A percentile compares a stretch with the other conserved stretches of the same genome.
Conservation (phyloP, 2,113 vertebrate species). For the Phrynocephalus versicolor region DNA sequence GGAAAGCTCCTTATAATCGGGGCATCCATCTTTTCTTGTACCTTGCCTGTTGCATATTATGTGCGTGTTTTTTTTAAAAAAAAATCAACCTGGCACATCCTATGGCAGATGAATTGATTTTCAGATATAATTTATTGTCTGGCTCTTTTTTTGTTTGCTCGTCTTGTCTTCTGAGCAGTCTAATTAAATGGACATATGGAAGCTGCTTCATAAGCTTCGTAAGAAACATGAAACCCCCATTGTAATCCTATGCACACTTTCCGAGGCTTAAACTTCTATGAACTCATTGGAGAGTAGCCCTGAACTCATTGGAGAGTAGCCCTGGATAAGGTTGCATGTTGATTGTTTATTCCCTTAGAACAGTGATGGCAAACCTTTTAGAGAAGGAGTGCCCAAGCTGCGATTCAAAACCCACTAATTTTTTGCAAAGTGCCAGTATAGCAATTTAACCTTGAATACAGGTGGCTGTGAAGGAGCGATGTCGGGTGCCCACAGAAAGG, state of each 20-base stretch:
- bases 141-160: neutral
- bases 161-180: neutral
- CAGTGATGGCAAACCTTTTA: too few species aligned
- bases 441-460: too few species aligned
- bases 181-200: neutral
- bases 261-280: neutral
- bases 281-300: neutral
- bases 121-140: neutral
- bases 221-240: neutral
- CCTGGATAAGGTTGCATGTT: neutral
- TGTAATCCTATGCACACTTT: neutral
- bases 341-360: neutral
- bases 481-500: too few species aligned
- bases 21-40: neutral
- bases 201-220: neutral
- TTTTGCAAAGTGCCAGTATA: too few species aligned
- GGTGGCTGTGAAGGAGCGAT: too few species aligned
- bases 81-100: neutral
- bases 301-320: neutral
- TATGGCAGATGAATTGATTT: neutral
- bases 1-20: neutral
- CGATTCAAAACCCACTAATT: too few species aligned
- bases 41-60: neutral
- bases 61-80: neutral
- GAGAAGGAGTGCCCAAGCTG: too few species aligned